Percentiles rank a stretch among this genome's conserved stretches.
phyloP scores from a whole-genome alignment of 2,797 vertebrate genomes.

The Danio choprae region DNA sequence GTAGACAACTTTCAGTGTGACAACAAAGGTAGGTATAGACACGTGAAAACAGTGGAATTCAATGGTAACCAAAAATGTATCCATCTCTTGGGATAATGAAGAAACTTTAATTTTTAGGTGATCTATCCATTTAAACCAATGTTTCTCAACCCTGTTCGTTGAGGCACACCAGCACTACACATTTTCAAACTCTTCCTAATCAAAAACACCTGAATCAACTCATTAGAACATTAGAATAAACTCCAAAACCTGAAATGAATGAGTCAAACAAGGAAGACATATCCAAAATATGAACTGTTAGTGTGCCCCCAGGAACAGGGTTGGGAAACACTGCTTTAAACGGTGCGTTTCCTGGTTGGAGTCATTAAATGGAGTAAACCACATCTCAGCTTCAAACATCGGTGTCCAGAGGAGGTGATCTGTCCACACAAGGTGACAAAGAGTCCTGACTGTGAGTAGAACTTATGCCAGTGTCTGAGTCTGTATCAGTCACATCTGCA shows the following conservation, averaged over 20 bases:
- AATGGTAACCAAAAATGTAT: not conserved
- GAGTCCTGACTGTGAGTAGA: slow-evolving; percentile 98
- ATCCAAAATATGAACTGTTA: too few relatives aligned
- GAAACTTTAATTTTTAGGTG: not conserved
- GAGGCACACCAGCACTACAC: too few relatives aligned
- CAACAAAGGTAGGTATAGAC: too few relatives aligned
- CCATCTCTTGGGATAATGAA: not conserved
- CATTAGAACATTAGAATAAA: too few relatives aligned
- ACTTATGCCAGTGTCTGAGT: slow-evolving; percentile 98
- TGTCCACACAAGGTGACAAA: slow-evolving; percentile 82
- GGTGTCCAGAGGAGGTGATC: slow-evolving; percentile 74
- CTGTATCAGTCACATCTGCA: slow-evolving; percentile 87
- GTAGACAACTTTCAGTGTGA: too few relatives aligned
- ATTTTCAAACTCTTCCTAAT: too few relatives aligned
- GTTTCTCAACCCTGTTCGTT: too few relatives aligned
- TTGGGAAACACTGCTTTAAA: not conserved
- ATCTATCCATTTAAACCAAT: not conserved
- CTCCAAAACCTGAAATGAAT: too few relatives aligned
- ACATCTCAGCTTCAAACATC: slow-evolving; percentile 67
- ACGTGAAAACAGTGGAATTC: too few relatives aligned
- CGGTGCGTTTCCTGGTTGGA: not conserved
- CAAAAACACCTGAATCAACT: too few relatives aligned
- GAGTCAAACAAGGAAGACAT: too few relatives aligned
- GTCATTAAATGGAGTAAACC: not conserved
- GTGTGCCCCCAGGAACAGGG: too few relatives aligned